Evolutionary conservation across 2,888 invertebrate genomes (phyloP).

Genomic region (Pecten maximus): DNA sequence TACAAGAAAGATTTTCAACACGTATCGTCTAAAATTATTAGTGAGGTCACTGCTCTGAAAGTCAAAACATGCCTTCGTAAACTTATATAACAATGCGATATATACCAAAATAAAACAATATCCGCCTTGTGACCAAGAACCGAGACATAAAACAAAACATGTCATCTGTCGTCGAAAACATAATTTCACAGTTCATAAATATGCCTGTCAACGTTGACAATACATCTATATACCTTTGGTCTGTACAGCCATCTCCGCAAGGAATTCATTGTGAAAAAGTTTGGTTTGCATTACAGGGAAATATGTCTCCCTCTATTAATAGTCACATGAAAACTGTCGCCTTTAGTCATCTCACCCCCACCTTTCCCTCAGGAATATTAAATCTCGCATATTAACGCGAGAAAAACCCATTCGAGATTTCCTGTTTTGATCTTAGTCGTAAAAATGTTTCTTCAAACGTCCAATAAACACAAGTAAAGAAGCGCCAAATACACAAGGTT

Average conservation of each 20-base stretch:
- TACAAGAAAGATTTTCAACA: not conserved
- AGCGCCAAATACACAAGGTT: not conserved
- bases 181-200: not conserved
- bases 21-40: not conserved
- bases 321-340: constrained; percentile 41
- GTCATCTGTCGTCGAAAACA: constrained; percentile 3
- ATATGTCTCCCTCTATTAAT: constrained; percentile 33
- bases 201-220: not conserved
- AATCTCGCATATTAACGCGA: constrained; percentile 27
- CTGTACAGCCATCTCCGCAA: constrained; percentile 75
- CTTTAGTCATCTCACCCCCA: constrained; percentile 38
- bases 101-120: not conserved
- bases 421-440: not conserved
- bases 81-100: not conserved
- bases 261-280: constrained; percentile 69
- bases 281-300: constrained; percentile 42
- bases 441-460: not conserved
- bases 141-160: constrained; percentile 37
- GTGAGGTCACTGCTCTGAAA: not conserved
- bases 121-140: constrained; percentile 44
- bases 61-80: not conserved
- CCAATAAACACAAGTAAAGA: not conserved
- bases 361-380: constrained; percentile 40
- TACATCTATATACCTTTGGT: constrained; percentile 69
- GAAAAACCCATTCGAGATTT: constrained; percentile 20